Percentiles rank a stretch among this genome's conserved stretches.
These are phyloP conservation scores for Camponotus pennsylvanicus DNA, from an alignment of 1,140 invertebrate genomes.

Conservation along the genomic window DNA sequence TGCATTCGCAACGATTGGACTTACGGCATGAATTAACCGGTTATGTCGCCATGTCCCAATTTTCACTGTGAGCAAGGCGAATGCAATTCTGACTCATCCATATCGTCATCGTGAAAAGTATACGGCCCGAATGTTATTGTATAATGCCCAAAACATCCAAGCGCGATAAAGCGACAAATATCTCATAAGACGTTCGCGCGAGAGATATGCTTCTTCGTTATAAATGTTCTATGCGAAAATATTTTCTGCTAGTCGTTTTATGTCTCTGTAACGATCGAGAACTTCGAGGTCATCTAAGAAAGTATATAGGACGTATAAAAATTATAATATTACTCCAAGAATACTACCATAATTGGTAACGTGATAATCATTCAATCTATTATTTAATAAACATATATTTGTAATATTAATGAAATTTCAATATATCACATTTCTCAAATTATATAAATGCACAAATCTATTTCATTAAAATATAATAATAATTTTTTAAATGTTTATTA, in stretches of 20 bases:
- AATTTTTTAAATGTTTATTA: background rate
- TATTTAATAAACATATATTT: background rate
- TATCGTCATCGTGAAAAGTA: conserved; percentile 43
- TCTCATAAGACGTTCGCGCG: background rate
- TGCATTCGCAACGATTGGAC: conserved; percentile 33
- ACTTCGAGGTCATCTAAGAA: conserved; percentile 8
- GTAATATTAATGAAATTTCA: background rate
- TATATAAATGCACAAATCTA: background rate
- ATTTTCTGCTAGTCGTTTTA: conserved; percentile 13
- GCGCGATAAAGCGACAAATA: conserved; percentile 5
- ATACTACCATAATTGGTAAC: background rate
- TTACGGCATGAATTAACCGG: conserved; percentile 58
- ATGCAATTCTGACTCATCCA: conserved; percentile 62
- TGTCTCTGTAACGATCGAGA: conserved; percentile 6
- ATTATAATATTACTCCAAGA: background rate
- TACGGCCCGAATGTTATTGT: background rate
- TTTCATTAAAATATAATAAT: background rate
- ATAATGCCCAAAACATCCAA: conserved; percentile 19
- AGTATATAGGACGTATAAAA: conserved; percentile 23
- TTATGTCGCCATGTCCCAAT: conserved; percentile 66
- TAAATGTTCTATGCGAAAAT: background rate
- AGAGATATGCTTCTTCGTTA: background rate
- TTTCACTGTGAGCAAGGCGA: conserved; percentile 51
- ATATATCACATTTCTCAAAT: background rate
- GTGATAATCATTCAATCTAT: background rate